Evolutionary conservation across 2,113 vertebrate genomes (phyloP).

Genomic region (Puntigrus tetrazona): DNA sequence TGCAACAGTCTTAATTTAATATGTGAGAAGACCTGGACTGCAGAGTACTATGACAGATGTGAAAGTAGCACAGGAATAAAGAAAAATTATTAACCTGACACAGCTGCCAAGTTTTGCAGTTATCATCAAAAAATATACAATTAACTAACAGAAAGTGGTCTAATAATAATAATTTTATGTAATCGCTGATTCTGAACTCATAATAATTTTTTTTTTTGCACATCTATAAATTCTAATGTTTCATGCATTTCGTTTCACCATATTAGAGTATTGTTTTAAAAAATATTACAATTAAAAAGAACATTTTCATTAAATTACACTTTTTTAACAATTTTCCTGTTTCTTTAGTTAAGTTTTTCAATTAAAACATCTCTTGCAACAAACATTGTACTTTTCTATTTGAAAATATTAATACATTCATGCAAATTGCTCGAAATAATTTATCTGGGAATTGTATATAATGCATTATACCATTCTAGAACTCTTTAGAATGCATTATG

Average conservation of each 20-base stretch:
- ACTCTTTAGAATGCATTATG: too few species aligned
- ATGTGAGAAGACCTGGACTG: neutral
- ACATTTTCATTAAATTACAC: too few species aligned
- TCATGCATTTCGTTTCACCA: neutral
- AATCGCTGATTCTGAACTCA: neutral
- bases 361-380: too few species aligned
- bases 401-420: neutral
- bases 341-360: too few species aligned
- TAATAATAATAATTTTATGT: neutral
- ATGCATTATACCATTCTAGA: too few species aligned
- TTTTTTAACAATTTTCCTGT: too few species aligned
- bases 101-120: neutral
- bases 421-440: neutral
- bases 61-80: neutral
- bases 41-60: neutral
- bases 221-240: neutral
- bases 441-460: too few species aligned
- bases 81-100: neutral
- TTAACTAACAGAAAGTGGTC: neutral
- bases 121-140: neutral
- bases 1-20: neutral
- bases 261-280: neutral
- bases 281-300: neutral
- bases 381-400: neutral
- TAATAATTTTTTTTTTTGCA: neutral